A percentile compares a stretch with the other conserved stretches of the same genome.
Evolutionary conservation across 2,888 invertebrate genomes (phyloP).

Genomic region (Apamea epomidion): DNA sequence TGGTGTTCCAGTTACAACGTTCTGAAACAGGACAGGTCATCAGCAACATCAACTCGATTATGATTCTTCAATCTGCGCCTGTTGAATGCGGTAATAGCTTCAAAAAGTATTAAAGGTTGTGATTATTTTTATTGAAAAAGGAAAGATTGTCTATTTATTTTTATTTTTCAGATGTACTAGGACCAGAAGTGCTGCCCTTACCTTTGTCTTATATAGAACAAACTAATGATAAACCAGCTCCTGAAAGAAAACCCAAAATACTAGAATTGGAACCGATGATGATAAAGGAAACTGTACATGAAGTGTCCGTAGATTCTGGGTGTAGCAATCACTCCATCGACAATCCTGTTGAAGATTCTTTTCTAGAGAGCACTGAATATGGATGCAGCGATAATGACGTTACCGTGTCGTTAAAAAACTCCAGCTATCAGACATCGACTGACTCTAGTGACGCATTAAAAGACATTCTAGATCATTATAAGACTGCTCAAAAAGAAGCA

Average conservation of each 20-base stretch:
- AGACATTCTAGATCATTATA: constrained; percentile 55
- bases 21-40: constrained; percentile 78
- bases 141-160: neutral
- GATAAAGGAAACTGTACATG: constrained; percentile 6
- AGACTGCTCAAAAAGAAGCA: constrained; percentile 63
- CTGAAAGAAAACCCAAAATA: constrained; percentile 44
- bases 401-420: constrained; percentile 33
- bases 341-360: constrained; percentile 17
- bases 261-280: constrained; percentile 50
- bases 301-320: constrained; percentile 3
- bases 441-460: constrained; percentile 62
- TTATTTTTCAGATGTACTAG: constrained; percentile 60
- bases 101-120: neutral
- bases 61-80: constrained; percentile 76
- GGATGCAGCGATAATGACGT: constrained; percentile 37
- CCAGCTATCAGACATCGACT: constrained; percentile 56
- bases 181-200: constrained; percentile 49
- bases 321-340: constrained; percentile 17
- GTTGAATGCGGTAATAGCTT: constrained; percentile 50
- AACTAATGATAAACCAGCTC: constrained; percentile 12
- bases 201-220: constrained; percentile 60
- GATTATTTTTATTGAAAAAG: neutral
- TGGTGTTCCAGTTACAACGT: constrained; percentile 79
- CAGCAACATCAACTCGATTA: constrained; percentile 80
- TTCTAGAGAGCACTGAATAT: constrained; percentile 21